A percentile compares a stretch with the other conserved stretches of the same genome.
Conservation (phyloP, 2,888 invertebrate genomes). For the Megaustenia siamemsis region DNA sequence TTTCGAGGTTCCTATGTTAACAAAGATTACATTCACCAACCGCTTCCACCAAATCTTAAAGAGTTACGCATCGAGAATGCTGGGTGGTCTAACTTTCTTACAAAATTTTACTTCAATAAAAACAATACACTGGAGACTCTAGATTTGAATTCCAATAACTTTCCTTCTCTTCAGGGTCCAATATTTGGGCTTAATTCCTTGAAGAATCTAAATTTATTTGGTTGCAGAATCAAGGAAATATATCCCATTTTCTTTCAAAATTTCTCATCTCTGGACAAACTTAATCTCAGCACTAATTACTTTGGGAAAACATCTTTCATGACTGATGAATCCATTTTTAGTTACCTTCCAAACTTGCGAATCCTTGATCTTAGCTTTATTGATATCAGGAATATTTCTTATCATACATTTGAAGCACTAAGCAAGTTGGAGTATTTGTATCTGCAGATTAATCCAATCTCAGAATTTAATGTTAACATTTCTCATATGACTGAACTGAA, state of each 20-base stretch:
- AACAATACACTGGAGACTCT: background rate
- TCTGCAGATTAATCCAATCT: background rate
- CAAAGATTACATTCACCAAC: background rate
- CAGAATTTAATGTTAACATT: background rate
- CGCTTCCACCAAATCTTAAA: conserved; percentile 33
- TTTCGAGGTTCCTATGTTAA: too few species aligned
- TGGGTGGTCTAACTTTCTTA: conserved; percentile 7
- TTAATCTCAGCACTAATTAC: conserved; percentile 17
- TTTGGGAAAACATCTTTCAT: background rate
- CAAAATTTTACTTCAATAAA: background rate
- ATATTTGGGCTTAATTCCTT: background rate
- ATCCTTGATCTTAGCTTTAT: background rate
- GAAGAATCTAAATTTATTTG: background rate
- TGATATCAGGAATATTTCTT: background rate
- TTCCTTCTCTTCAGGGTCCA: background rate
- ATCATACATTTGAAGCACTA: background rate
- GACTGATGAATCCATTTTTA: background rate
- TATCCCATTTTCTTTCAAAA: conserved; percentile 15
- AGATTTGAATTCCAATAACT: background rate
- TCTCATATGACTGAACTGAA: background rate
- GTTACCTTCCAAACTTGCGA: background rate
- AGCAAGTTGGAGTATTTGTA: background rate
- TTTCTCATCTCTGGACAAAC: conserved; percentile 24
- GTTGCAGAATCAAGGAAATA: conserved; percentile 1
- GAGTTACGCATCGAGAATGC: background rate